Base-by-base conservation (phyloP, 2,888 invertebrate genomes). In the Pollenia labialis region DNA sequence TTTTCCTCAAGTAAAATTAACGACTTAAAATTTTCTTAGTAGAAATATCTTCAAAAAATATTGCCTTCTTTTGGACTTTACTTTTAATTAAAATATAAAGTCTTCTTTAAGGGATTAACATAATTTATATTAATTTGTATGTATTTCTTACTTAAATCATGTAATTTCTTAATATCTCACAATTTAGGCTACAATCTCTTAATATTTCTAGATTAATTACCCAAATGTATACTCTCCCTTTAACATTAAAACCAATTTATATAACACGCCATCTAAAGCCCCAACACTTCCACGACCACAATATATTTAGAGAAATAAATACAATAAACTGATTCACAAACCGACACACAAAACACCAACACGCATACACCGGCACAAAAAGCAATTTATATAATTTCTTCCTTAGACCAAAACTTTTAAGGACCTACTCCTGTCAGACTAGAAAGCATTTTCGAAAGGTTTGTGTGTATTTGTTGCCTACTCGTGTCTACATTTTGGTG, bases 241-340 rank as follows among this genome's bases (percentile, higher is more conserved):
- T 69, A 81, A 81, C 76, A 74, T 76, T 81, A 84, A 84, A 87
- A 87, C 76, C 77, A 84, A 87, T 87, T 87, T 77, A 84, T 87
- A 84, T 76, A 87, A 72, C 87, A 87, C 76, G 84, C 76, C 68
- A 87, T 76, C 50, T 44, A 71, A 46, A 72, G n/a, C 23, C 50
- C 68, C 69, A 84, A 23, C 12, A 76, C 64, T 18, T 60, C 69
- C 52, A 71, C 48, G 54, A 71, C 81, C 66, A 66, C 64, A 66
- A 66, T 54, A 42, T 62, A 66, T 72, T 18, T 40, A 18, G 12
- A 62, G 12, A 44, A 69, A 69, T 69, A 7, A 40, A 69, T 69
- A 71, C 52, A 64, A 77, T 56, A 77, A 56, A 42, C 48, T 77
- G 42, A 66, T 54, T 56, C 48, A 18, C 54, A 68, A 40, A 71